phyloP scores from a whole-genome alignment of 2,888 invertebrate species.

The Carcina quercana region DNA sequence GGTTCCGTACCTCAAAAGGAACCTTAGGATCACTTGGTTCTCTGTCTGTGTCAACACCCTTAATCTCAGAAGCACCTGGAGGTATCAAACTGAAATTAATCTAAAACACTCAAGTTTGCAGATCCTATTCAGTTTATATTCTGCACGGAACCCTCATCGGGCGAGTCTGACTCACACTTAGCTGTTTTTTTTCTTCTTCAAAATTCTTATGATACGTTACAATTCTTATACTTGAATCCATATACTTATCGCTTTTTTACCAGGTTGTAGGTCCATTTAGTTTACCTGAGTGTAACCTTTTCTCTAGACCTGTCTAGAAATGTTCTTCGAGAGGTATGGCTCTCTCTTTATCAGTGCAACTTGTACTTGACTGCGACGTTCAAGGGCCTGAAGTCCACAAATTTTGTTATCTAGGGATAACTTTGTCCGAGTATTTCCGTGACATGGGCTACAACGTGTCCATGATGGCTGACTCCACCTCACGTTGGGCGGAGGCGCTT shows the following conservation, averaged over 20 bases:
- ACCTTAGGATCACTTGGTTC: no score
- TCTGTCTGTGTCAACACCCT: no score
- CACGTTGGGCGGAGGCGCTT: conserved; percentile 99
- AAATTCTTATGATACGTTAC: no score
- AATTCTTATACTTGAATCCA: no score
- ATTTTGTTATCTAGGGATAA: conserved; percentile 83
- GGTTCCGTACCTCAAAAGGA: neutral
- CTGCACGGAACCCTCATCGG: no score
- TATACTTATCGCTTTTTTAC: neutral
- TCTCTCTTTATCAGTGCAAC: neutral
- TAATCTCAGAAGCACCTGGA: no score
- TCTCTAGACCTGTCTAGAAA: neutral
- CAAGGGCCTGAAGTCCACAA: neutral
- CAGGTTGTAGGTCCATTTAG: neutral
- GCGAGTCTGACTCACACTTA: no score
- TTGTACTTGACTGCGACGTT: conserved; percentile 1
- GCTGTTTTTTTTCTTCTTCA: no score
- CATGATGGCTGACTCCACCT: conserved; percentile 99
- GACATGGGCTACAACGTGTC: conserved; percentile 99
- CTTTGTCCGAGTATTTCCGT: conserved; percentile 98
- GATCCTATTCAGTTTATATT: no score
- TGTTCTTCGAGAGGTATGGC: neutral
- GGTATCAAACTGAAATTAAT: no score
- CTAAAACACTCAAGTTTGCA: no score
- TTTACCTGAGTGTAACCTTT: neutral